phyloP scores from a whole-genome alignment of 2,797 vertebrate species.

The Enteromius paludinosus region DNA sequence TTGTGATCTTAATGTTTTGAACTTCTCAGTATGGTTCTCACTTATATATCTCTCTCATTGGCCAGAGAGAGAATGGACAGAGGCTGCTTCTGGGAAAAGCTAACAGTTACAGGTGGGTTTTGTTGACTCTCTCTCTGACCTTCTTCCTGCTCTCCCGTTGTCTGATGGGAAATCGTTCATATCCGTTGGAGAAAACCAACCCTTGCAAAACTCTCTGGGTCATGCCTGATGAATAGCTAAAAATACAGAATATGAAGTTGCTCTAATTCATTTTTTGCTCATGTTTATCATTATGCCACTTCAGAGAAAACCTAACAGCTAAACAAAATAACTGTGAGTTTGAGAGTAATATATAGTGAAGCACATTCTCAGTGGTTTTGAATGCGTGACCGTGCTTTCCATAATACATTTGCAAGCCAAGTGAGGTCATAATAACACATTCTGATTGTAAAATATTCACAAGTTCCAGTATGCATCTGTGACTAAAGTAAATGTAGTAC shows the following conservation, averaged over 20 bases:
- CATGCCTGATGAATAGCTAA: background rate
- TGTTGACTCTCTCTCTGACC: slow-evolving; percentile 39
- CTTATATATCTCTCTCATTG: slow-evolving; percentile 7
- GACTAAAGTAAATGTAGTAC: background rate
- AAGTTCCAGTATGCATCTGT: background rate
- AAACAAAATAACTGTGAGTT: background rate
- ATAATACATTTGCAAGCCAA: slow-evolving; percentile 21
- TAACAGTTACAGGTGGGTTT: slow-evolving; percentile 52
- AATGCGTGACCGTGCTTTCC: slow-evolving; percentile 15
- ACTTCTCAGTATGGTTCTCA: background rate
- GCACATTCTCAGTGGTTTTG: background rate
- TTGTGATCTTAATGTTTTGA: slow-evolving; percentile 13
- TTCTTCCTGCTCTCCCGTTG: slow-evolving; percentile 56
- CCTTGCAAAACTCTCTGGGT: slow-evolving; percentile 11
- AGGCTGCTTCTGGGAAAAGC: slow-evolving; percentile 40
- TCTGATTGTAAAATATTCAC: slow-evolving; percentile 31
- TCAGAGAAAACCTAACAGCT: background rate
- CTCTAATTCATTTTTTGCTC: background rate
- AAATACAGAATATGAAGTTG: background rate
- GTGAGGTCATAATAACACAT: slow-evolving; percentile 24
- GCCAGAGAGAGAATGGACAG: background rate
- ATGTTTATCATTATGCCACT: background rate
- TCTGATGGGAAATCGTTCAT: slow-evolving; percentile 58
- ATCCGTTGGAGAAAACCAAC: slow-evolving; percentile 52
- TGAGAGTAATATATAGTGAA: background rate